A percentile compares a stretch with the other conserved stretches of the same genome.
Conservation (phyloP, 2,888 invertebrate genomes). For the Epinotia brunnichana region DNA sequence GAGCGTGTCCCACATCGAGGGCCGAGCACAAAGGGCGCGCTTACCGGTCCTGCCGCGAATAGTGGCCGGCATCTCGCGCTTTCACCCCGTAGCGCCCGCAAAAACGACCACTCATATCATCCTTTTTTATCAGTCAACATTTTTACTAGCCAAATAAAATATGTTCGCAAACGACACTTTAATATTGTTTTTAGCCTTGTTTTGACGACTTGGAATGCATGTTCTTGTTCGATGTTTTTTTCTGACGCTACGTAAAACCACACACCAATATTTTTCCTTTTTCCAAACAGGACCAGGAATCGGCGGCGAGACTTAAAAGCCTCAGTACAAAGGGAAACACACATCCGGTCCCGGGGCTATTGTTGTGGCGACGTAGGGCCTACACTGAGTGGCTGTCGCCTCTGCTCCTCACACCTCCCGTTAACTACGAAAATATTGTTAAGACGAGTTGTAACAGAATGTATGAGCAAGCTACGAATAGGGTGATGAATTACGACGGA, state of each 20-base stretch:
- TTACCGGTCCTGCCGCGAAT: slow-evolving; percentile 60
- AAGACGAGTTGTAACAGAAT: slow-evolving; percentile 2
- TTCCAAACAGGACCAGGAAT: slow-evolving; percentile 57
- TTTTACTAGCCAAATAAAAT: neutral
- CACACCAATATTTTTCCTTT: slow-evolving; percentile 46
- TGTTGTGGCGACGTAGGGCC: slow-evolving; percentile 54
- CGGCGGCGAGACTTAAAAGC: slow-evolving; percentile 67
- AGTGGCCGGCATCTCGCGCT: slow-evolving; percentile 56
- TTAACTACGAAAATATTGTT: neutral
- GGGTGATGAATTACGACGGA: slow-evolving; percentile 6
- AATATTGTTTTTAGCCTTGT: neutral
- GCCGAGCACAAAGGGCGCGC: slow-evolving; percentile 60
- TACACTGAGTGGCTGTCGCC: slow-evolving; percentile 46
- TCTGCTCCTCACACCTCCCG: slow-evolving; percentile 18
- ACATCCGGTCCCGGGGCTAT: slow-evolving; percentile 65
- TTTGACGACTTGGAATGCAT: neutral
- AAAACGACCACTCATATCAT: slow-evolving; percentile 41
- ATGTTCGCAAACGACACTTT: neutral
- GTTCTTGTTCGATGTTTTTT: slow-evolving; percentile 4
- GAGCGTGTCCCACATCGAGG: slow-evolving; percentile 53
- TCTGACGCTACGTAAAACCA: slow-evolving; percentile 24
- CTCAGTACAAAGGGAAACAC: slow-evolving; percentile 64
- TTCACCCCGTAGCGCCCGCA: slow-evolving; percentile 54
- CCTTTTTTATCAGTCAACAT: neutral
- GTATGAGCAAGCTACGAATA: neutral